Evolutionary conservation across 2,797 vertebrate genomes (phyloP).

Genomic region (Thamnophis elegans): DNA sequence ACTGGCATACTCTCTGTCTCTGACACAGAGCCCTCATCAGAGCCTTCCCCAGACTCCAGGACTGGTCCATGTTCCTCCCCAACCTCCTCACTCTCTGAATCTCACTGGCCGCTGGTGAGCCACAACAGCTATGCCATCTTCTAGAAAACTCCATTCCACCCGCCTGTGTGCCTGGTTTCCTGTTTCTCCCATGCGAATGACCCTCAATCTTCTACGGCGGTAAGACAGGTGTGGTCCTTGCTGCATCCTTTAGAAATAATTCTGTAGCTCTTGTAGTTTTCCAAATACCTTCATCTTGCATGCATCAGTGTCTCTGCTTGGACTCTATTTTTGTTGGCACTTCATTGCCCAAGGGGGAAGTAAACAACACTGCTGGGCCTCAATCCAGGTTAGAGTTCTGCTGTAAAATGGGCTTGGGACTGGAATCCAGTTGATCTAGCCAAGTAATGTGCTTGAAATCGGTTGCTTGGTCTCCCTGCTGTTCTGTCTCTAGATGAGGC

Average conservation of each 20-base stretch:
- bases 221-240: background rate
- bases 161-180: background rate
- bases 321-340: background rate
- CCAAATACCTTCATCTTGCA: background rate
- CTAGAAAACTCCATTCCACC: background rate
- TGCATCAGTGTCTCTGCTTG: background rate
- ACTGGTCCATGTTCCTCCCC: too few relatives aligned
- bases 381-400: background rate
- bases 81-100: too few relatives aligned
- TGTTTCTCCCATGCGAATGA: background rate
- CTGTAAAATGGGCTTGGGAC: background rate
- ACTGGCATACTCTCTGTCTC: too few relatives aligned
- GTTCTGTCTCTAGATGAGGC: conserved; percentile 1
- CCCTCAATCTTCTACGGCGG: background rate
- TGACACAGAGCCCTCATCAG: too few relatives aligned
- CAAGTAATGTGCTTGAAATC: background rate
- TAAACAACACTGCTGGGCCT: background rate
- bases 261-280: background rate
- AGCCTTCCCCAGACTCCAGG: too few relatives aligned
- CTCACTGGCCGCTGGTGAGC: too few relatives aligned
- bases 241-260: background rate
- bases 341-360: background rate
- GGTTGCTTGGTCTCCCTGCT: background rate
- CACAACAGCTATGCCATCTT: background rate
- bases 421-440: background rate